Evolutionary conservation across 2,113 vertebrate genomes (phyloP).

Genomic region (Python bivittatus): DNA sequence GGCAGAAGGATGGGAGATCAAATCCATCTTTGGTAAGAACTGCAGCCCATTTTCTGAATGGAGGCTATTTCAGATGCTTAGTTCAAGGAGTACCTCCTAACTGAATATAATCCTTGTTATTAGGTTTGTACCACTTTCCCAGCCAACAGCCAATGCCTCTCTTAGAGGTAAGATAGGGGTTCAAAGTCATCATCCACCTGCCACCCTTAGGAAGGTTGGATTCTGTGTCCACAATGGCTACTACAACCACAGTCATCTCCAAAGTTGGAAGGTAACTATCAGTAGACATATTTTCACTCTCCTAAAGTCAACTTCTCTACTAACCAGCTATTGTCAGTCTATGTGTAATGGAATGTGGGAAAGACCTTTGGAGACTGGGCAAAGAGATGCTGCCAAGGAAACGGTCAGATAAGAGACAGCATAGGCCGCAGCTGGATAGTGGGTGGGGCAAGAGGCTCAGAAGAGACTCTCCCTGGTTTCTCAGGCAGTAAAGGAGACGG

Average conservation of each 20-base stretch:
- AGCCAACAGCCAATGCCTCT: background rate
- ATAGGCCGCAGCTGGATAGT: too few relatives aligned
- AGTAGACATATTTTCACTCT: background rate
- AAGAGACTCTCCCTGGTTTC: too few relatives aligned
- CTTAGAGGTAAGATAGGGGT: constrained; percentile 7
- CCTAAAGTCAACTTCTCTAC: constrained; percentile 25
- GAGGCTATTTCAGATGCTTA: constrained; percentile 62
- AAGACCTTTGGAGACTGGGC: too few relatives aligned
- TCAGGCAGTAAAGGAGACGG: too few relatives aligned
- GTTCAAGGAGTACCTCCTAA: constrained; percentile 51
- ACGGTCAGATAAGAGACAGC: too few relatives aligned
- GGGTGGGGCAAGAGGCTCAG: too few relatives aligned
- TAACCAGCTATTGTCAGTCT: constrained; percentile 44
- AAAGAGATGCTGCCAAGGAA: too few relatives aligned
- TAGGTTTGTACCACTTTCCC: background rate
- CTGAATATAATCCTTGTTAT: constrained; percentile 30
- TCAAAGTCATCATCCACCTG: constrained; percentile 29
- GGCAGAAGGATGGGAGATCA: background rate
- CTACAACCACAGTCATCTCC: background rate
- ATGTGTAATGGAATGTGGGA: too few relatives aligned
- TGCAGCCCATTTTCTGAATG: constrained; percentile 33
- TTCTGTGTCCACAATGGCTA: background rate
- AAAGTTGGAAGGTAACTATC: background rate
- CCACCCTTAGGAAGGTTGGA: background rate
- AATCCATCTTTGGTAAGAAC: constrained; percentile 39